Evolutionary conservation across 2,888 invertebrate genomes (phyloP).

Genomic region (Balanococcus diminutus): DNA sequence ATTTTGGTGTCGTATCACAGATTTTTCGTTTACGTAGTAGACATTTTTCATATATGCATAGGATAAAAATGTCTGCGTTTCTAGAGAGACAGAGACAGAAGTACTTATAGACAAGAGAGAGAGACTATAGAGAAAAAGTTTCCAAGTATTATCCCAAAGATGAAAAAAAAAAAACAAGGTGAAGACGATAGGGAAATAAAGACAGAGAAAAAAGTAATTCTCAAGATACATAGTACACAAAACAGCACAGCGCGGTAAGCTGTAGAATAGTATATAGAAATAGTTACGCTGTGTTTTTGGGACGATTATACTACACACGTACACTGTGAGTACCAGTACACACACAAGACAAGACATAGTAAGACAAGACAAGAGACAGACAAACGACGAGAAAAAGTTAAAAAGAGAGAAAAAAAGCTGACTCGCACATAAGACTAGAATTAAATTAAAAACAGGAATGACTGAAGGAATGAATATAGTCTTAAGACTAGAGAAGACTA

Average conservation of each 20-base stretch:
- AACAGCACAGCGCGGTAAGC: neutral
- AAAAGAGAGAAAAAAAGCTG: conserved; percentile 33
- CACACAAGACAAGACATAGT: conserved; percentile 17
- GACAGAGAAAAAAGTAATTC: neutral
- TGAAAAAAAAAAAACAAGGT: neutral
- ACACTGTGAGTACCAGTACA: neutral
- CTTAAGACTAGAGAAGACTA: conserved; percentile 53
- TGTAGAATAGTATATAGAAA: too few relatives aligned
- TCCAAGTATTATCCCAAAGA: neutral
- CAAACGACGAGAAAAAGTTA: conserved; percentile 21
- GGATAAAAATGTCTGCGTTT: neutral
- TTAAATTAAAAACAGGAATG: conserved; percentile 45
- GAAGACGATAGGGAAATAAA: conserved; percentile 25
- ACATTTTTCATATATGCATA: neutral
- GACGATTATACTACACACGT: neutral
- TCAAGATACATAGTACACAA: neutral
- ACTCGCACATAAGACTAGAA: conserved; percentile 47
- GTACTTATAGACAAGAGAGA: neutral
- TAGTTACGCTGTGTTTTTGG: too few relatives aligned
- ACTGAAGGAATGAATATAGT: conserved; percentile 47
- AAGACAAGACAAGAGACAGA: conserved; percentile 4
- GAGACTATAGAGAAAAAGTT: conserved; percentile 15
- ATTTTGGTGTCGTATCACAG: conserved; percentile 41
- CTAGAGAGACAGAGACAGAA: neutral
- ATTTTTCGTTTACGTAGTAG: conserved; percentile 22